phyloP scores from a whole-genome alignment of 2,797 vertebrate species.

The Fratercula arctica region DNA sequence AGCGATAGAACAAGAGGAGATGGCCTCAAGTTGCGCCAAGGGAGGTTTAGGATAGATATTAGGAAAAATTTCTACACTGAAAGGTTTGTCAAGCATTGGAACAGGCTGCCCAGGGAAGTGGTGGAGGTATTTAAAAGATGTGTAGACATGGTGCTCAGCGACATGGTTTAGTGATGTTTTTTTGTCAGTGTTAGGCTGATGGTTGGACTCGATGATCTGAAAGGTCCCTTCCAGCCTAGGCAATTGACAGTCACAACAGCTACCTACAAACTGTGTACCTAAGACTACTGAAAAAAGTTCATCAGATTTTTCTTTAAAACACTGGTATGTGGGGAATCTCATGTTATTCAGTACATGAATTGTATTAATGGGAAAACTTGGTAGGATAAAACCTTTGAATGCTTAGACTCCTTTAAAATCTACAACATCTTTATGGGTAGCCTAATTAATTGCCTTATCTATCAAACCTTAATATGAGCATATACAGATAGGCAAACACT shows the following conservation, averaged over 20 bases:
- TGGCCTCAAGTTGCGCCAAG: neutral
- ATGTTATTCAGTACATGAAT: neutral
- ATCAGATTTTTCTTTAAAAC: neutral
- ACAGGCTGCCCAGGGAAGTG: neutral
- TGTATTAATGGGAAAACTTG: neutral
- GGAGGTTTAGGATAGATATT: neutral
- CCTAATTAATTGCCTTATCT: neutral
- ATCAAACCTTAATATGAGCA: neutral
- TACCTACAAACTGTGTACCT: neutral
- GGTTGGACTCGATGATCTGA: neutral
- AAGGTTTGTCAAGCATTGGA: neutral
- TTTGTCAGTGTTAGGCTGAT: neutral
- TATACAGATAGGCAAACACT: neutral
- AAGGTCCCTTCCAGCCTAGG: neutral
- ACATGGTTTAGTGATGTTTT: neutral
- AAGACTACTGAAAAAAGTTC: neutral
- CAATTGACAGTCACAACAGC: neutral
- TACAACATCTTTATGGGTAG: neutral
- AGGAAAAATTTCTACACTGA: neutral
- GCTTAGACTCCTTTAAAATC: neutral
- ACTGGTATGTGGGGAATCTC: neutral
- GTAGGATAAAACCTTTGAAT: neutral
- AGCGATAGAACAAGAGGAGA: neutral
- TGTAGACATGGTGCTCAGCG: neutral
- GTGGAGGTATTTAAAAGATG: neutral